Evolutionary conservation across 2,113 vertebrate species (phyloP).

Genomic region (Thermophis baileyi): DNA sequence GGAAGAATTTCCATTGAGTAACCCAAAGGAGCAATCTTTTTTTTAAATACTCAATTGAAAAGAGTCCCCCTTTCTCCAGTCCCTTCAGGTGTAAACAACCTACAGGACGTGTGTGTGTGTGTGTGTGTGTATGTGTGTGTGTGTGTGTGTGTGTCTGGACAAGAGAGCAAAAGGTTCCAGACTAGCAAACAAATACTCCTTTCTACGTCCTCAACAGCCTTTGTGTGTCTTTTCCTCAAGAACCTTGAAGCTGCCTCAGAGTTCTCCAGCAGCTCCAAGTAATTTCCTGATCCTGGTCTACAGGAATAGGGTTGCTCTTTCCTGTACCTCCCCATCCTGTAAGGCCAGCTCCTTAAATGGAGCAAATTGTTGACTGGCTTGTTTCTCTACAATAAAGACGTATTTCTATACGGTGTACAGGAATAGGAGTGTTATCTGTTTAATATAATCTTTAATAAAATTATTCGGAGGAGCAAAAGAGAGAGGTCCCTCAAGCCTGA

Average conservation of each 20-base stretch:
- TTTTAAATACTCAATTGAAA: background rate
- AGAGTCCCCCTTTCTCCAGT: conserved; percentile 7
- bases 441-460: background rate
- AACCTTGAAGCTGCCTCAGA: background rate
- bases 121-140: background rate
- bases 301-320: conserved; percentile 18
- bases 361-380: fast-evolving
- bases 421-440: background rate
- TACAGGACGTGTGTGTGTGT: conserved; percentile 17
- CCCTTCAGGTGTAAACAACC: conserved; percentile 55
- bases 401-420: background rate
- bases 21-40: background rate
- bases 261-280: conserved; percentile 48
- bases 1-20: background rate
- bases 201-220: background rate
- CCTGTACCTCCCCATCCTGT: background rate
- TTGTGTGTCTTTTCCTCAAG: conserved; percentile 18
- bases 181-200: background rate
- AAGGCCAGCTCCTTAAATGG: background rate
- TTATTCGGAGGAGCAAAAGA: background rate
- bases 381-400: fast-evolving
- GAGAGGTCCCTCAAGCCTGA: background rate
- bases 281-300: conserved; percentile 45
- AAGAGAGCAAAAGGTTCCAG: background rate
- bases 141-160: background rate